Evolutionary conservation across 1,140 invertebrate genomes (phyloP), one percentile per base, ranked within the genome.

Genomic region (Lerema accius): DNA sequence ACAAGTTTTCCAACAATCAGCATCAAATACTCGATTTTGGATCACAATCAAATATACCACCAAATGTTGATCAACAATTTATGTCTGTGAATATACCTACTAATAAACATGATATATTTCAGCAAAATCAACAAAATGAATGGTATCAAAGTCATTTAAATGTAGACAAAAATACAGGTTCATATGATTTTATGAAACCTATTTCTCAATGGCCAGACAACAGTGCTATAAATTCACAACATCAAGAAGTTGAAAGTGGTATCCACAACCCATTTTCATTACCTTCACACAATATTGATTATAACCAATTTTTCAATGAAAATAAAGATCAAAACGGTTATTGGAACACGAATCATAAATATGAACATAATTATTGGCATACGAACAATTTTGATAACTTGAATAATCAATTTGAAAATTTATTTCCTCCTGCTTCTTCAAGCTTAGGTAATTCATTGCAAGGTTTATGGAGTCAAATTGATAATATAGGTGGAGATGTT

Each of bases 401-500:
- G 1, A 32, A 32, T 32, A 40, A 49, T 42, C 35, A 61, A 42
- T 42, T 26, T 23, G 43, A 46, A 14, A 32, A 59, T 39, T 14
- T 19, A 13, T 39, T 48, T 39, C 28, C 46, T 19, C 17, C 15
- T 0, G 0, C 37, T 48, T 26, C 28, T 46, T 13, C 32, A n/a
- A 37, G 15, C 19, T 48, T 6, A 10, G 55, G 16, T 0, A 45
- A 15, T 10, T 10, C 46, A 3, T 17, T 65, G 46, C 26, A 51
- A 5, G 28, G 11, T 10, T 49, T 60, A 13, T 65, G 63, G 63
- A 9, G 28, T 17, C 59, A 60, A 28, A 40, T 65, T 40, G 63
- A 65, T 28, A 46, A 53, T n/a, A 48, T 65, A 5, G 56, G 43
- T 23, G 43, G 28, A 37, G 42, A 46, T 14, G 35, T 39, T 23